Evolutionary conservation across 2,888 invertebrate species (phyloP), one percentile per base, ranked within the genome.

Genomic region (Drosophila anomalata): DNA sequence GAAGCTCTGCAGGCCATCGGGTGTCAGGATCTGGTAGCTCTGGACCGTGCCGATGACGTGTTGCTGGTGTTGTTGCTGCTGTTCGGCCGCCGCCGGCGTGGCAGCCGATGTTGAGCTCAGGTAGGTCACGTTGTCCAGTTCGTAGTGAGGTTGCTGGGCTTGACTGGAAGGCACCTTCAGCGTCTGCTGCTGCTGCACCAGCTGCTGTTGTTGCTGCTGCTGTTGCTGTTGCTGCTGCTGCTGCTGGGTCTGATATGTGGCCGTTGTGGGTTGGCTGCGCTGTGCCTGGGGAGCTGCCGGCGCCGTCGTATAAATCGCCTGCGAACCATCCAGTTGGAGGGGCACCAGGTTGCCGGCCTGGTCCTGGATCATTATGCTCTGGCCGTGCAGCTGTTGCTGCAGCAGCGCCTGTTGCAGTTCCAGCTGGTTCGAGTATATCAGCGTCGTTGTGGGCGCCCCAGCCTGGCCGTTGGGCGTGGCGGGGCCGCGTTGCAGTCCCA

Each of bases 1-100:
- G 73, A 91, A 91, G 71, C 82, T 90, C 71, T 91, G 91, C 52
- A 91, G 76, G 26, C 91, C 91, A 33, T 91, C 91, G 31, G 91
- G 89, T 31, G 91, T 91, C 8, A 91, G 79, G 68, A 91, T 91
- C 70, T 91, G 91, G 79, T 91, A 91, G 66, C 91, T 91, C 78
- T 91, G 91, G 31, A 91, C 91, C 6, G 91, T 91, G 51, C 91
- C 91, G 66, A 91, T 91, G 20, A 91, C 91, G 73, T 91, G 91
- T 69, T 76, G 69, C 55, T 72, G 84, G 8, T 72, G 80, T 12
- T 72, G 81, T 5, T 60, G 66, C 57, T 73, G 81, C 17, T 80
- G 85, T 41, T 90, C 89, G 22, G 78, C 73, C 62, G 79, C 55
- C 7, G 86, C 58, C 47, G 90, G 89, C 24, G 89, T 82, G 48